These are phyloP conservation scores for Xanthia icteritia DNA, from an alignment of 2,888 invertebrate genomes.

Conservation along the genomic window DNA sequence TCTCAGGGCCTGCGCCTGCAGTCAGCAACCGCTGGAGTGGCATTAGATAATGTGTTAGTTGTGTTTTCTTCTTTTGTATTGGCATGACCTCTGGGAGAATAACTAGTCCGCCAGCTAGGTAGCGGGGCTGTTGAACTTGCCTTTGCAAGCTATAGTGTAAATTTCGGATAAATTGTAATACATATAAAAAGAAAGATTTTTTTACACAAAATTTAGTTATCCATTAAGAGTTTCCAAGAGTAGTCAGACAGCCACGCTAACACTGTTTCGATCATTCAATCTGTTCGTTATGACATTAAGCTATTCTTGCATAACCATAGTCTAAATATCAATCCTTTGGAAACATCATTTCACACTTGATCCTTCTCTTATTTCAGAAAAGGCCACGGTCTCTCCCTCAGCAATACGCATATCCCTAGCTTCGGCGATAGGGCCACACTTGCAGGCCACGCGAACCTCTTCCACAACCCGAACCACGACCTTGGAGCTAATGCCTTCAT, in stretches of 20 bases:
- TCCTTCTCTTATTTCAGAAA: constrained; percentile 65
- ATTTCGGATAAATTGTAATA: too few species aligned
- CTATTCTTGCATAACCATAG: background rate
- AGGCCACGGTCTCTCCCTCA: constrained; percentile 74
- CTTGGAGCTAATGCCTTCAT: constrained; percentile 78
- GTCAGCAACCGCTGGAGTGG: constrained; percentile 72
- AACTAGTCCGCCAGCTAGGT: too few species aligned
- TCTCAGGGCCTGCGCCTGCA: constrained; percentile 57
- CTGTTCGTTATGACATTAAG: background rate
- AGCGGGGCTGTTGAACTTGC: background rate
- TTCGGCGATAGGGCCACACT: constrained; percentile 73
- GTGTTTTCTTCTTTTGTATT: too few species aligned
- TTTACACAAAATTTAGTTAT: background rate
- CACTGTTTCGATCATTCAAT: background rate
- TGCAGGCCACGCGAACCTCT: constrained; percentile 71
- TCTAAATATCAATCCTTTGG: background rate
- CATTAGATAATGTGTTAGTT: constrained; percentile 77
- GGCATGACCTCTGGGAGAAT: too few species aligned
- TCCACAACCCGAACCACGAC: constrained; percentile 72
- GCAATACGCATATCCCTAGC: constrained; percentile 70
- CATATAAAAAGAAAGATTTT: too few species aligned
- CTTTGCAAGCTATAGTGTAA: background rate
- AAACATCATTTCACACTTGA: background rate
- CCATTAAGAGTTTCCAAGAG: background rate
- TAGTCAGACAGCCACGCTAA: background rate